Evolutionary conservation across 2,888 invertebrate species (phyloP).

Genomic region (Pherbina coryleti): DNA sequence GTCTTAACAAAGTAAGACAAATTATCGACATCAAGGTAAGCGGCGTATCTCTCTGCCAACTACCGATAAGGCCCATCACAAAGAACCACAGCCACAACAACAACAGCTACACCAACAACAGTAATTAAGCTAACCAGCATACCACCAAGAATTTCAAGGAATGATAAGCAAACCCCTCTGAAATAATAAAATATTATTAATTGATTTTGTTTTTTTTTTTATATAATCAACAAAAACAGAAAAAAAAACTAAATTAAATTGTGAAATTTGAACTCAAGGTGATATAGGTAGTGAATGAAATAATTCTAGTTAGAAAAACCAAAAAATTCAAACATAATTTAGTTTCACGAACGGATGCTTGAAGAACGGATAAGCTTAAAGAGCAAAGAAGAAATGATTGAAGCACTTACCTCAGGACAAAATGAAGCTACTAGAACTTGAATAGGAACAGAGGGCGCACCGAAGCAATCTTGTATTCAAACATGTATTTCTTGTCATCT

Average conservation of each 20-base stretch:
- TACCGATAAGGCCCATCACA: conserved; percentile 26
- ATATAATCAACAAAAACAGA: neutral
- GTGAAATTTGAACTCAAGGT: conserved; percentile 9
- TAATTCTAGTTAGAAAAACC: neutral
- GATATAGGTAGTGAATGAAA: neutral
- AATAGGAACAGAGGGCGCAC: too few species aligned
- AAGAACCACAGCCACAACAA: conserved; percentile 4
- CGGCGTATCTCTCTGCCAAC: conserved; percentile 15
- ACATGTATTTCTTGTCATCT: too few species aligned
- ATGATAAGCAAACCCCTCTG: conserved; percentile 30
- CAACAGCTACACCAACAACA: neutral
- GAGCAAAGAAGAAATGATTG: neutral
- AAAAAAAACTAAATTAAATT: neutral
- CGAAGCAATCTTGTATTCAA: too few species aligned
- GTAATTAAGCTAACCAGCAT: neutral
- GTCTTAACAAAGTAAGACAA: conserved; percentile 19
- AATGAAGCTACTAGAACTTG: too few species aligned
- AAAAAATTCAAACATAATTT: neutral
- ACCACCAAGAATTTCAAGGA: neutral
- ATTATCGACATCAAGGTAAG: conserved; percentile 30
- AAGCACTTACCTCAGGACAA: neutral
- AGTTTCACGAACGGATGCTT: neutral
- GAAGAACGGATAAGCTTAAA: neutral
- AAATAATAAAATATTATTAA: conserved; percentile 34
- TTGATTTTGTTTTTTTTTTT: conserved; percentile 25